phyloP scores from a whole-genome alignment of 2,888 invertebrate genomes.

The Xestia sexstrigata region DNA sequence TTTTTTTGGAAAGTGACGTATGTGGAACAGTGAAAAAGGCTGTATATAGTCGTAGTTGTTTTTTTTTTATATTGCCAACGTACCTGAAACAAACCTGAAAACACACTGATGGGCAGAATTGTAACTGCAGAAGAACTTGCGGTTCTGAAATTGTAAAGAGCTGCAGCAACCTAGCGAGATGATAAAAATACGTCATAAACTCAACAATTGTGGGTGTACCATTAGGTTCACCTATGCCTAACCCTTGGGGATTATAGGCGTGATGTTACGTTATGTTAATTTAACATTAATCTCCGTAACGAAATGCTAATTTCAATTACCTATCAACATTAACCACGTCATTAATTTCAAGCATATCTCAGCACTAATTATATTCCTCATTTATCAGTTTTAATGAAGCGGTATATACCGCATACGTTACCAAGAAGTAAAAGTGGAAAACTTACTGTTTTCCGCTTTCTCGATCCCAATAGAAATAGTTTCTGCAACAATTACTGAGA shows the following conservation, averaged over 20 bases:
- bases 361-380: slow-evolving; percentile 5
- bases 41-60: no score
- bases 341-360: slow-evolving; percentile 8
- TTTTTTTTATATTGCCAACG: no score
- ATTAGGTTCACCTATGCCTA: no score
- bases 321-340: not conserved
- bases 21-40: not conserved
- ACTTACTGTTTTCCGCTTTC: slow-evolving; percentile 50
- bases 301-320: not conserved
- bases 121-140: not conserved
- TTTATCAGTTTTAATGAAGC: slow-evolving; percentile 39
- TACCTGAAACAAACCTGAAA: no score
- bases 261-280: no score
- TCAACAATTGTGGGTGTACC: not conserved
- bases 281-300: not conserved
- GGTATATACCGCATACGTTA: slow-evolving; percentile 8
- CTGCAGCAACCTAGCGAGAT: not conserved
- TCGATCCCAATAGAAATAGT: slow-evolving; percentile 38
- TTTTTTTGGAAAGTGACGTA: no score
- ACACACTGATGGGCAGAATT: not conserved
- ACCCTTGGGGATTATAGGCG: no score
- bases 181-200: not conserved
- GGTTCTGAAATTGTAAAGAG: not conserved
- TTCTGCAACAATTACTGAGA: slow-evolving; percentile 16
- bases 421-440: slow-evolving; percentile 60